Percentiles rank a stretch among this genome's conserved stretches.
These are phyloP conservation scores for Ardeotis arabs DNA, from an alignment of 2,113 vertebrate genomes.

Conservation along the genomic window DNA sequence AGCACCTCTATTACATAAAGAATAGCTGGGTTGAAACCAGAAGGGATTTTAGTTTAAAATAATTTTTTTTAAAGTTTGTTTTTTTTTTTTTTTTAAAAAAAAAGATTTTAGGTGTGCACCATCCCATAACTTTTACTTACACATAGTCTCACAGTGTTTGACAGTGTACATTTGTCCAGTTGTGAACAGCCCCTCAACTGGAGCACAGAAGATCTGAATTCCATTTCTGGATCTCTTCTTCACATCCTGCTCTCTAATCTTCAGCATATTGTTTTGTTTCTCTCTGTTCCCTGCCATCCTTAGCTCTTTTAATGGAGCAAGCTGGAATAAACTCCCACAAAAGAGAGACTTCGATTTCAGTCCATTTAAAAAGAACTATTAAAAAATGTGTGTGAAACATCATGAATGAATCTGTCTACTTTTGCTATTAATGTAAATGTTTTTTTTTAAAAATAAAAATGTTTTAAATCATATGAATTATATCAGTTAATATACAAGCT, in stretches of 20 bases:
- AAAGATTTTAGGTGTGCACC: rapidly evolving
- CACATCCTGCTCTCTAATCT: background rate
- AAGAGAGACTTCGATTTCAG: background rate
- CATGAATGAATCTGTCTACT: background rate
- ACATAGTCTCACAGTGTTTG: background rate
- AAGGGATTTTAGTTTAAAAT: background rate
- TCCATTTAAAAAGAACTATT: background rate
- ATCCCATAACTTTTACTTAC: background rate
- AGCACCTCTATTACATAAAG: background rate
- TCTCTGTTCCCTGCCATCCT: background rate
- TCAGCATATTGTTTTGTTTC: background rate
- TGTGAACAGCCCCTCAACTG: background rate
- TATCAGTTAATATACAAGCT: background rate
- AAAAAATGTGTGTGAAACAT: background rate
- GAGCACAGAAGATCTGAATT: background rate
- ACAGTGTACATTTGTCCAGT: background rate
- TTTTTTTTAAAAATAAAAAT: background rate
- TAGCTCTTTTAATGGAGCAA: background rate
- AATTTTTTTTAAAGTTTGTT: background rate
- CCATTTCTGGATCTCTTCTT: background rate
- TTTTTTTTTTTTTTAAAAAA: too few relatives aligned
- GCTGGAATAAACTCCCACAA: background rate
- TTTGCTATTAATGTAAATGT: background rate
- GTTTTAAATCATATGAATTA: background rate
- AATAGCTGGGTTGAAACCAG: background rate